Conservation (phyloP, 2,113 vertebrate species). For the Ornithorhynchus anatinus region DNA sequence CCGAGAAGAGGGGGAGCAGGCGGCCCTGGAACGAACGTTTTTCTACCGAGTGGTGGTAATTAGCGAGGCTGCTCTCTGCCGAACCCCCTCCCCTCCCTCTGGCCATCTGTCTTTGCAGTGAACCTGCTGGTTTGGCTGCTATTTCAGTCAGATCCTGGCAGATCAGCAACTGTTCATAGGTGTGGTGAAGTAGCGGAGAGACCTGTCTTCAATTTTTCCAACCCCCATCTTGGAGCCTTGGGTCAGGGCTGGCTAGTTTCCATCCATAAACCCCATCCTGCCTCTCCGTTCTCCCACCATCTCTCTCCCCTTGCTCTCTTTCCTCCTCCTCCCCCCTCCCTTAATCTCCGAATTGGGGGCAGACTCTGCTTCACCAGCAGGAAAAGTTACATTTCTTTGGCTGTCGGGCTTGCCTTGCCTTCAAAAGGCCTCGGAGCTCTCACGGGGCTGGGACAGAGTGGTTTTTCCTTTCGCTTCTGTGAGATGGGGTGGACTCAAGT, state of each 20-base stretch:
- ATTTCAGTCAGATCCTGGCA: slow-evolving; percentile 65
- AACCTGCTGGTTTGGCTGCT: slow-evolving; percentile 66
- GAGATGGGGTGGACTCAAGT: too few species aligned
- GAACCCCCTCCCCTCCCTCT: slow-evolving; percentile 15
- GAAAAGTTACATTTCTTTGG: too few species aligned
- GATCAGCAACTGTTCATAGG: slow-evolving; percentile 59
- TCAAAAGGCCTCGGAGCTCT: not conserved
- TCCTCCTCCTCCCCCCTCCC: not conserved
- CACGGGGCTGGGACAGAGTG: not conserved
- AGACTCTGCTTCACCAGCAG: too few species aligned
- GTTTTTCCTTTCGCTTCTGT: not conserved
- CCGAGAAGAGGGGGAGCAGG: not conserved
- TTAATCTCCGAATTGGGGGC: not conserved
- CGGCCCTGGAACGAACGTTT: slow-evolving; percentile 1
- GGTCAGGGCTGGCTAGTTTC: not conserved
- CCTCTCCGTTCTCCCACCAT: not conserved
- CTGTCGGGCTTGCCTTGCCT: not conserved
- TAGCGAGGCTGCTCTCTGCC: slow-evolving; percentile 24
- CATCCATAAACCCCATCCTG: not conserved
- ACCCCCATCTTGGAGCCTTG: slow-evolving; percentile 8
- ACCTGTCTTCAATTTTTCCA: slow-evolving; percentile 38
- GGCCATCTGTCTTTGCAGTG: slow-evolving; percentile 66
- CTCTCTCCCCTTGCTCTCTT: not conserved
- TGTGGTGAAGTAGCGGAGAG: slow-evolving; percentile 61
- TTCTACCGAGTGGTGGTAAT: slow-evolving; percentile 7